Conservation (phyloP, 2,797 vertebrate genomes). For the Enteromius viviparus region DNA sequence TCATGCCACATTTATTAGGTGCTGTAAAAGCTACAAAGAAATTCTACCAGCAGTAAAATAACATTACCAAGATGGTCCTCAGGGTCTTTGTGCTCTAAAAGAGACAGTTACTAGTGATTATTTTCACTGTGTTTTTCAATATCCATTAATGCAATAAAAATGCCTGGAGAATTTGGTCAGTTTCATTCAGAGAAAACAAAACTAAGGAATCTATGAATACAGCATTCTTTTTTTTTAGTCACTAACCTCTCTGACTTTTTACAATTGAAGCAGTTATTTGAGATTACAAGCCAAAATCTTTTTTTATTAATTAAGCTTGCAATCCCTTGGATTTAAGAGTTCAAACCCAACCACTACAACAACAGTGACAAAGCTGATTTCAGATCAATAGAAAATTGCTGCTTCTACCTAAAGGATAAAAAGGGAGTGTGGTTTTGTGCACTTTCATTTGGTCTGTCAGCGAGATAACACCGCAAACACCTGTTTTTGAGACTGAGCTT, state of each 20-base stretch:
- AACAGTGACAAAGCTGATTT: slow-evolving; percentile 18
- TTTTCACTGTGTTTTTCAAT: slow-evolving; percentile 25
- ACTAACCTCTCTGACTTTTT: not conserved
- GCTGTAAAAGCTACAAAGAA: slow-evolving; percentile 51
- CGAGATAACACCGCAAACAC: slow-evolving; percentile 48
- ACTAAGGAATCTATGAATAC: slow-evolving; percentile 22
- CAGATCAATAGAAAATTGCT: slow-evolving; percentile 11
- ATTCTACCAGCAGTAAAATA: slow-evolving; percentile 50
- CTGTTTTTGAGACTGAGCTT: slow-evolving; percentile 49
- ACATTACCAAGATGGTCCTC: slow-evolving; percentile 46
- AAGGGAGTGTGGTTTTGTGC: slow-evolving; percentile 20
- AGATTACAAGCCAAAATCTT: no score
- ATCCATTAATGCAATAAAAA: slow-evolving; percentile 43
- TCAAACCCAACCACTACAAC: slow-evolving; percentile 7
- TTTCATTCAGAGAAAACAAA: slow-evolving; percentile 13
- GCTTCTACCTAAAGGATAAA: slow-evolving; percentile 9
- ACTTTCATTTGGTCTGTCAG: slow-evolving; percentile 33
- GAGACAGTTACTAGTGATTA: slow-evolving; percentile 40
- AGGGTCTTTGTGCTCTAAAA: slow-evolving; percentile 38
- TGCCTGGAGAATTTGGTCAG: slow-evolving; percentile 13
- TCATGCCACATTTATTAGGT: slow-evolving; percentile 60
- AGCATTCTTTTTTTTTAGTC: not conserved
- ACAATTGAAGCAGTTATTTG: no score
- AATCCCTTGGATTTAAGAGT: slow-evolving; percentile 7
- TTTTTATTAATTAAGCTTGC: not conserved